Evolutionary conservation across 1,140 invertebrate genomes (phyloP).

Genomic region (Conus ventricosus): DNA sequence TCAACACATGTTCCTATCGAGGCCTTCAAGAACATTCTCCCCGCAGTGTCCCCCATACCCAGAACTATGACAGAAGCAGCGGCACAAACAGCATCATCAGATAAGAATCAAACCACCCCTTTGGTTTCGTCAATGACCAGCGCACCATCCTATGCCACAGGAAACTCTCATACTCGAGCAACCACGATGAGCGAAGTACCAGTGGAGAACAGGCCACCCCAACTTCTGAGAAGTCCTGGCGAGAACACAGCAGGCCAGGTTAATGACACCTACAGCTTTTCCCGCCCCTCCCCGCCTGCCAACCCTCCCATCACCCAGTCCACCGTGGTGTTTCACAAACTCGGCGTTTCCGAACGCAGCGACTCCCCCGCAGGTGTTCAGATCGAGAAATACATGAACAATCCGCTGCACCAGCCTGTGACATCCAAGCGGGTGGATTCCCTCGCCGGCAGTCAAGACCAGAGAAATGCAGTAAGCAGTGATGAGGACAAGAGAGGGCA

Average conservation of each 20-base stretch:
- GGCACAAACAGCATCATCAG: background rate
- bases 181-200: background rate
- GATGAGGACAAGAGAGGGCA: background rate
- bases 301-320: background rate
- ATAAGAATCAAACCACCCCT: background rate
- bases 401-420: conserved; percentile 34
- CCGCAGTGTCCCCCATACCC: background rate
- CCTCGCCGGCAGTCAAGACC: background rate
- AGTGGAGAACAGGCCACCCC: background rate
- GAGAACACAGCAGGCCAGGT: background rate
- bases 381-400: conserved; percentile 44
- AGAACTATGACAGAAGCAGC: background rate
- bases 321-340: background rate
- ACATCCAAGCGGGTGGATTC: conserved; percentile 16
- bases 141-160: background rate
- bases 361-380: conserved; percentile 34
- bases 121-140: background rate
- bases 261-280: background rate
- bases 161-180: background rate
- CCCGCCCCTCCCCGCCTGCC: background rate
- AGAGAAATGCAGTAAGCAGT: background rate
- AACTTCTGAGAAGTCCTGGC: background rate
- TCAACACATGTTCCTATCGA: background rate
- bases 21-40: background rate
- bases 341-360: background rate